A percentile compares a stretch with the other conserved stretches of the same genome.
Conservation (phyloP, 2,797 vertebrate species). For the Chaetophractus vellerosus region DNA sequence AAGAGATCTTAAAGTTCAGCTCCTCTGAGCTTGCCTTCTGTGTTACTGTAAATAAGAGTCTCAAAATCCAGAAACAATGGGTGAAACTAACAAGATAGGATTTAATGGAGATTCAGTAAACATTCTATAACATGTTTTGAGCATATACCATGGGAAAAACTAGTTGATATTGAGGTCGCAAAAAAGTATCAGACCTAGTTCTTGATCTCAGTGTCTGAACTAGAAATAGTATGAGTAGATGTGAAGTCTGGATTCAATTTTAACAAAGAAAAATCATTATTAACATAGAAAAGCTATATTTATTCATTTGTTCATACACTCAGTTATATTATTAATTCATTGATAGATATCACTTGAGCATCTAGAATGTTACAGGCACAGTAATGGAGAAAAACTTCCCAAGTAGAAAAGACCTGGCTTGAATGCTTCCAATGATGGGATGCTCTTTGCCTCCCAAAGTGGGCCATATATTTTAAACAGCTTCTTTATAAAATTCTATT, state of each 20-base stretch:
- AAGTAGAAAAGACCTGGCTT: not conserved
- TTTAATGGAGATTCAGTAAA: slow-evolving; percentile 11
- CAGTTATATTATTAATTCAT: slow-evolving; percentile 1
- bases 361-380: not conserved
- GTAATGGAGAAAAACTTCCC: not conserved
- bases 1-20: not conserved
- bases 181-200: not conserved
- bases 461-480: slow-evolving; percentile 23
- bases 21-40: not conserved
- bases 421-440: not conserved
- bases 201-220: slow-evolving; percentile 50
- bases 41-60: not conserved
- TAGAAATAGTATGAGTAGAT: slow-evolving; percentile 26
- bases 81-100: not conserved
- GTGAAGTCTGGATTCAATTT: slow-evolving; percentile 7
- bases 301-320: slow-evolving; percentile 16
- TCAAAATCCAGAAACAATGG: not conserved
- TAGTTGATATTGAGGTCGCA: slow-evolving; percentile 38
- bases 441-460: not conserved
- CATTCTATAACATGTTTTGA: not conserved
- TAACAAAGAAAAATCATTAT: slow-evolving; percentile 15
- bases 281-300: not conserved
- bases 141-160: not conserved
- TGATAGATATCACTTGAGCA: not conserved
- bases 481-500: not conserved